Percentiles rank a stretch among this genome's conserved stretches.
Conservation (phyloP, 2,797 vertebrate species). For the Denticeps clupeoides region DNA sequence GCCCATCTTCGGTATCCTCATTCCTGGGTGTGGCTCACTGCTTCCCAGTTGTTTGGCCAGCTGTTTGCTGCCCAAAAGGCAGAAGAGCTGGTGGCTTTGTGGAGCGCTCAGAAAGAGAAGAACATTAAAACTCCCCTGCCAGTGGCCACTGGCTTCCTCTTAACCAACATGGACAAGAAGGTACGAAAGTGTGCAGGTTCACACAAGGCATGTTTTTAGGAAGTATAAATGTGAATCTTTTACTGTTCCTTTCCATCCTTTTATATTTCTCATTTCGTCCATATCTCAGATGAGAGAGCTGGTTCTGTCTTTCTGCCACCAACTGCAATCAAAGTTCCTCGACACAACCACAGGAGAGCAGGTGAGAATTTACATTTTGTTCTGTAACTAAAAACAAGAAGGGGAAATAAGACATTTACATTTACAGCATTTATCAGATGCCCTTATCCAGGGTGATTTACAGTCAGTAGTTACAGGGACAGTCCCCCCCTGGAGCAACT, state of each 20-base stretch:
- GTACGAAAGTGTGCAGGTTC: conserved; percentile 37
- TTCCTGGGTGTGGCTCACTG: conserved; percentile 91
- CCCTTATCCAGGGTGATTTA: too few relatives aligned
- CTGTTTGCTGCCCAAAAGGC: conserved; percentile 79
- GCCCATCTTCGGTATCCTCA: conserved; percentile 83
- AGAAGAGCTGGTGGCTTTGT: conserved; percentile 67
- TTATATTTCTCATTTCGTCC: background rate
- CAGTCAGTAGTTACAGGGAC: too few relatives aligned
- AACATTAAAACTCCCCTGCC: conserved; percentile 35
- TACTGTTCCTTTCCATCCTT: background rate
- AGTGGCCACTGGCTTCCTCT: conserved; percentile 60
- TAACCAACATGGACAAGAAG: conserved; percentile 69
- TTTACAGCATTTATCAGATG: too few relatives aligned
- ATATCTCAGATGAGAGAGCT: conserved; percentile 76
- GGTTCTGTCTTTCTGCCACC: conserved; percentile 74
- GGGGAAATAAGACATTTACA: too few relatives aligned
- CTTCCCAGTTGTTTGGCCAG: conserved; percentile 86
- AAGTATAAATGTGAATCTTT: background rate
- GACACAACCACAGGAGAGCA: conserved; percentile 81
- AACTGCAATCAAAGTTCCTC: conserved; percentile 87
- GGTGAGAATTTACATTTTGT: too few relatives aligned
- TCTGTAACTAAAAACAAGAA: too few relatives aligned
- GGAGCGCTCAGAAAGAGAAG: conserved; percentile 43
- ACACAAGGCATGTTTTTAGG: too few relatives aligned
- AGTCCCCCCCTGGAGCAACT: too few relatives aligned